A percentile compares a stretch with the other conserved stretches of the same genome.
These are phyloP conservation scores for Eulithis prunata DNA, from an alignment of 2,888 invertebrate species.

Conservation along the genomic window DNA sequence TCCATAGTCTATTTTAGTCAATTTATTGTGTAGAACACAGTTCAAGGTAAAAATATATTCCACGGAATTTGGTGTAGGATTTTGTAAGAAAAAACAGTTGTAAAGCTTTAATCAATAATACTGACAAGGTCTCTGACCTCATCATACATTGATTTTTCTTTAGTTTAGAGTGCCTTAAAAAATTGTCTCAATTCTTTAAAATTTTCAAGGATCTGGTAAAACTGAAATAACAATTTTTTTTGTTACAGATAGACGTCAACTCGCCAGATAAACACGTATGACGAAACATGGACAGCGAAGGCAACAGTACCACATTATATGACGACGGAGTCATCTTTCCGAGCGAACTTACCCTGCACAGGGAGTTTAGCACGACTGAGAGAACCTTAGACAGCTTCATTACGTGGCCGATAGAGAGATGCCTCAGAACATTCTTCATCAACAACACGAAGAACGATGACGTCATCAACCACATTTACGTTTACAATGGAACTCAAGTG, in stretches of 20 bases:
- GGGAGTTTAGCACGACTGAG: conserved; percentile 53
- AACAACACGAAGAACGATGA: conserved; percentile 60
- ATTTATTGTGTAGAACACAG: too few relatives aligned
- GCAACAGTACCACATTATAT: conserved; percentile 80
- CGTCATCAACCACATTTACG: conserved; percentile 51
- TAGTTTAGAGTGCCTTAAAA: too few relatives aligned
- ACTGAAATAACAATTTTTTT: conserved; percentile 27
- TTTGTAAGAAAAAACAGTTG: too few relatives aligned
- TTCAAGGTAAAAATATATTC: too few relatives aligned
- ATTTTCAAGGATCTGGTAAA: too few relatives aligned
- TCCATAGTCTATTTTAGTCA: too few relatives aligned
- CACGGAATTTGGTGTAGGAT: too few relatives aligned
- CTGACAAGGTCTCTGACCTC: too few relatives aligned
- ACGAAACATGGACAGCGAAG: conserved; percentile 77
- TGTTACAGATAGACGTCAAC: conserved; percentile 62
- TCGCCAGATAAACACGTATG: conserved; percentile 60
- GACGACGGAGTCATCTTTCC: conserved; percentile 56
- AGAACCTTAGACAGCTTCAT: conserved; percentile 48
- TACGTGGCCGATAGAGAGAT: conserved; percentile 71
- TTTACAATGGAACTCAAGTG: conserved; percentile 66
- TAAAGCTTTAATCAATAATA: too few relatives aligned
- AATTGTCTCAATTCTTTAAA: too few relatives aligned
- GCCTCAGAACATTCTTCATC: conserved; percentile 57
- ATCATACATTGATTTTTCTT: too few relatives aligned
- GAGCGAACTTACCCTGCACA: conserved; percentile 55